Evolutionary conservation across 2,797 vertebrate genomes (phyloP).

Genomic region (Acomys russatus): DNA sequence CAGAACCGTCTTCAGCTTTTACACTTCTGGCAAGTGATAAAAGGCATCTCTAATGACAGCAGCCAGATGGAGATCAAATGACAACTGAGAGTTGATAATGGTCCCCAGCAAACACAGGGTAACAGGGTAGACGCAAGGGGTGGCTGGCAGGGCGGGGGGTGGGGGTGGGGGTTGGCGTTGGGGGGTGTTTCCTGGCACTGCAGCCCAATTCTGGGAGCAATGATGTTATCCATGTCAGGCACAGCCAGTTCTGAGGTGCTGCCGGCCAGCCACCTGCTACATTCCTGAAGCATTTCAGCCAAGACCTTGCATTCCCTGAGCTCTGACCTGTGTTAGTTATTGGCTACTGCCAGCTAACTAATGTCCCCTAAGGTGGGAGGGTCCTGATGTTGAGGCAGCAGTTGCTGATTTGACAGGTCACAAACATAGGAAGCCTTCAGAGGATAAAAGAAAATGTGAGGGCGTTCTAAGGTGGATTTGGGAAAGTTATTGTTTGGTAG

Average conservation of each 20-base stretch:
- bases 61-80: constrained; percentile 85
- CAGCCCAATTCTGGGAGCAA: constrained; percentile 70
- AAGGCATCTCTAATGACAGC: constrained; percentile 85
- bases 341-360: constrained; percentile 68
- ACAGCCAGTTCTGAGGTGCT: constrained; percentile 67
- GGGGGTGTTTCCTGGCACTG: constrained; percentile 57
- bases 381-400: constrained; percentile 76
- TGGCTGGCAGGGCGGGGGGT: not conserved
- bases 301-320: not conserved
- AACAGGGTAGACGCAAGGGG: constrained; percentile 59
- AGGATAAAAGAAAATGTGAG: constrained; percentile 65
- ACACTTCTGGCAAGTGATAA: constrained; percentile 86
- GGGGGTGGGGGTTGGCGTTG: not conserved
- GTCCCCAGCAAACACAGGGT: constrained; percentile 54
- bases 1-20: constrained; percentile 65
- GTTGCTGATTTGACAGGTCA: constrained; percentile 73
- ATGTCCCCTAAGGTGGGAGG: constrained; percentile 62
- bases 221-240: constrained; percentile 70
- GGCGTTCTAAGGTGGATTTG: constrained; percentile 22
- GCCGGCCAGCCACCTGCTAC: constrained; percentile 56
- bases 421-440: constrained; percentile 79
- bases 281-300: constrained; percentile 13
- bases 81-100: constrained; percentile 74
- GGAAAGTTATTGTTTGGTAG: constrained; percentile 65
- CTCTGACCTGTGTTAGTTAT: not conserved